Evolutionary conservation across 1,140 invertebrate species (phyloP), one percentile per base, ranked within the genome.

Genomic region (Ericerus pela): DNA sequence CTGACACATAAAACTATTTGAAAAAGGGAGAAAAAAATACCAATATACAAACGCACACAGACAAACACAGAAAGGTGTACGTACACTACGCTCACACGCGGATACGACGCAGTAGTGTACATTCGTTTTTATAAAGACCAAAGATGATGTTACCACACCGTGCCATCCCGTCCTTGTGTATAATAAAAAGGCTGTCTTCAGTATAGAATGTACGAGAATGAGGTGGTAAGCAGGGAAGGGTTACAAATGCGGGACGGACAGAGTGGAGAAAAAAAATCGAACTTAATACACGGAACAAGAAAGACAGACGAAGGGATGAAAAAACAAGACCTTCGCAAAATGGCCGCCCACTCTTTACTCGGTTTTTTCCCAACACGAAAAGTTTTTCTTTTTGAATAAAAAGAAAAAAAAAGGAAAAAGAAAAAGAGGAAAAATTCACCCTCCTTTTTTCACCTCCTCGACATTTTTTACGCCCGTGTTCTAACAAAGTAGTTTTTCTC

Each of bases 321-420:
- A 59, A 61, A 62, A 62, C 58, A 57, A 59, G 59, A 62, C 56
- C 58, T 55, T 51, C 54, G 52, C 57, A 59, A 61, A 56, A 61
- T 60, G 58, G 58, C 56, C 56, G 60, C 56, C 58, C 60, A 57
- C 57, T 55, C 53, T 58, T 53, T 56, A 58, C 53, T 51, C 53
- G 53, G 53, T 57, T 57, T 62, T 57, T 62, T 61, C 58, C 60
- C 60, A 56, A 59, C 55, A 61, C 60, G 58, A 56, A 60, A 61
- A 58, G 60, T 61, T 58, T 59, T 58, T 24, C 18, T 24, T 47
- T 47, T 47, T n/a, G n/a, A n/a, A n/a, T n/a, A n/a, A n/a, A n/a
- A n/a, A n/a, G n/a, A n/a, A n/a, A n/a, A n/a, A n/a, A n/a, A n/a
- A n/a, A n/a, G n/a, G n/a, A n/a, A n/a, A n/a, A n/a, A n/a, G n/a